Evolutionary conservation across 2,797 vertebrate genomes (phyloP).

Genomic region (Sebastolobus altivelis): DNA sequence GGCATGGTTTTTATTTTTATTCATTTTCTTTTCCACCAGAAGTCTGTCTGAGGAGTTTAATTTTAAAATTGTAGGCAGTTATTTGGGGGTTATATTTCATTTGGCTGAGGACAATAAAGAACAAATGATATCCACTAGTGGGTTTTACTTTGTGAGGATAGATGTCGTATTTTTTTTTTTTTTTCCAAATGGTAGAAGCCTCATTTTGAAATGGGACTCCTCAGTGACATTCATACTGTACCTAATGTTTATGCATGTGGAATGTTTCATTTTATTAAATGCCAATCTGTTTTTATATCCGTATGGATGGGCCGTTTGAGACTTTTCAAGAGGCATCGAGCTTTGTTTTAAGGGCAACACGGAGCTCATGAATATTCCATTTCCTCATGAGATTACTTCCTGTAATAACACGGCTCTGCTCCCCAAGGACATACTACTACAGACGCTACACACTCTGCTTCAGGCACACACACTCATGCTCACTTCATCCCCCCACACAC

Average conservation of each 20-base stretch:
- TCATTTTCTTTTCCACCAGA: not conserved
- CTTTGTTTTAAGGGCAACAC: slow-evolving; percentile 80
- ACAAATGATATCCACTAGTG: slow-evolving; percentile 13
- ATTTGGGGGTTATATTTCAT: slow-evolving; percentile 40
- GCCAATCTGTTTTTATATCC: slow-evolving; percentile 51
- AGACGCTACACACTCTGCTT: slow-evolving; percentile 57
- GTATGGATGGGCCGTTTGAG: slow-evolving; percentile 50
- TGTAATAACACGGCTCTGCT: slow-evolving; percentile 75
- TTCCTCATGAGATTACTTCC: slow-evolving; percentile 80
- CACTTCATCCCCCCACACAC: slow-evolving; percentile 20
- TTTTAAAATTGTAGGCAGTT: slow-evolving; percentile 33
- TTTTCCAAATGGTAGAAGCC: slow-evolving; percentile 17
- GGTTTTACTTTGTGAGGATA: slow-evolving; percentile 15
- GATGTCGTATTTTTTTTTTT: not conserved
- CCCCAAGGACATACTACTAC: slow-evolving; percentile 76
- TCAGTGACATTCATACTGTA: slow-evolving; percentile 53
- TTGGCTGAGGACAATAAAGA: slow-evolving; percentile 27
- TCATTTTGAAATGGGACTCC: slow-evolving; percentile 58
- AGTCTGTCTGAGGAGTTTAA: slow-evolving; percentile 19
- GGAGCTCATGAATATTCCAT: slow-evolving; percentile 84
- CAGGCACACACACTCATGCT: slow-evolving; percentile 36
- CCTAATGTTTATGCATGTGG: slow-evolving; percentile 73
- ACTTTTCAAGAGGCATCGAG: slow-evolving; percentile 62
- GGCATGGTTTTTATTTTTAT: slow-evolving; percentile 5
- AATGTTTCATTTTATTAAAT: slow-evolving; percentile 71